phyloP scores from a whole-genome alignment of 2,113 vertebrate species.

The Hippocampus abdominalis region DNA sequence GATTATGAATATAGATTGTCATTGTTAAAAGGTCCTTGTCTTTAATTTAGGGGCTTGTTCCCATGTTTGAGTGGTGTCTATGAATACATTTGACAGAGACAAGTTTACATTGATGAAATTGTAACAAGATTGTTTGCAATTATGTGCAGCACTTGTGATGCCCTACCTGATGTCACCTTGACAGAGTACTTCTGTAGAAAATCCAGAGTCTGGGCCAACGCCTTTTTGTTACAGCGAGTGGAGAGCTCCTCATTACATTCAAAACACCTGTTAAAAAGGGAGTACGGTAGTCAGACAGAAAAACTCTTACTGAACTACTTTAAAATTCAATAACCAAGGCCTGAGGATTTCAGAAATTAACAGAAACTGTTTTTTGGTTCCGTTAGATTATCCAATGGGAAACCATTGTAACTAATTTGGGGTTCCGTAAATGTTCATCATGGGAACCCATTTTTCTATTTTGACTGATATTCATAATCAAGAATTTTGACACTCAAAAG shows the following conservation, averaged over 20 bases:
- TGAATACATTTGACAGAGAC: neutral
- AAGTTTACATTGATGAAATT: conserved; percentile 4
- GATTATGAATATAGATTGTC: neutral
- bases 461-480: no score
- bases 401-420: no score
- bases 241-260: conserved; percentile 95
- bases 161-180: conserved; percentile 86
- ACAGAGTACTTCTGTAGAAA: conserved; percentile 91
- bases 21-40: neutral
- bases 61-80: neutral
- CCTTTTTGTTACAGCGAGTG: conserved; percentile 94
- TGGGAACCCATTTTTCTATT: no score
- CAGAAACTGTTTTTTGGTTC: no score
- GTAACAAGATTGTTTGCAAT: neutral
- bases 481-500: no score
- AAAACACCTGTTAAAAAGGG: conserved; percentile 80
- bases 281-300: conserved; percentile 11
- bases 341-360: no score
- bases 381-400: no score
- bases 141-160: neutral
- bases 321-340: neutral
- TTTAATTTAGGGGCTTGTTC: neutral
- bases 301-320: neutral
- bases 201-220: conserved; percentile 90
- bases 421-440: no score